These are phyloP conservation scores for Ryuthela nishihirai DNA, from an alignment of 2,888 invertebrate genomes.

Conservation along the genomic window DNA sequence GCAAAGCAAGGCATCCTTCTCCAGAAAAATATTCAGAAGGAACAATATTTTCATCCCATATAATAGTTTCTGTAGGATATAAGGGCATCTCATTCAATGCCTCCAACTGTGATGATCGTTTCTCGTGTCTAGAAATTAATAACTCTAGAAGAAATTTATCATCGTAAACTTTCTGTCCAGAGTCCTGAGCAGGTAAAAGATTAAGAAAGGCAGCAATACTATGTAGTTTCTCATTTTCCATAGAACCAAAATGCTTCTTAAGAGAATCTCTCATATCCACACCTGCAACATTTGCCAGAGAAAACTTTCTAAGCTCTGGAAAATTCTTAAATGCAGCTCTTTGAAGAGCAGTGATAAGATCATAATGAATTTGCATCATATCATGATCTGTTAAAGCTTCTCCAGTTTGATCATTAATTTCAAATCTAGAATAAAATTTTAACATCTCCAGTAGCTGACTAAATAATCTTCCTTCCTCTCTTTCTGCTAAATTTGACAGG, in stretches of 20 bases:
- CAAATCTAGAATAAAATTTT: conserved; percentile 94
- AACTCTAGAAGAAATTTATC: conserved; percentile 70
- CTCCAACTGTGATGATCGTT: conserved; percentile 85
- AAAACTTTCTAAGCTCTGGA: conserved; percentile 76
- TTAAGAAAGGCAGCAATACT: conserved; percentile 82
- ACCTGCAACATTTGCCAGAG: conserved; percentile 87
- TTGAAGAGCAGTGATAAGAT: conserved; percentile 85
- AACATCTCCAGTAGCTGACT: conserved; percentile 87
- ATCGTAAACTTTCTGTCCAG: conserved; percentile 61
- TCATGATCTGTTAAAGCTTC: conserved; percentile 90
- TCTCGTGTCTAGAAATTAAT: conserved; percentile 67
- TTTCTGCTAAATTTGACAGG: conserved; percentile 66
- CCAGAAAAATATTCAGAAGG: conserved; percentile 96
- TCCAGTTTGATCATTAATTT: conserved; percentile 94
- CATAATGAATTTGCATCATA: conserved; percentile 90
- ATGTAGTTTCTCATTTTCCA: conserved; percentile 72
- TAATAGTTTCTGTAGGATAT: conserved; percentile 95
- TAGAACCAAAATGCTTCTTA: conserved; percentile 74
- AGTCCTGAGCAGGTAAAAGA: conserved; percentile 71
- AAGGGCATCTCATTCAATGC: conserved; percentile 96
- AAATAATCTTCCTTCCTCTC: conserved; percentile 85
- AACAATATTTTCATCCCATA: conserved; percentile 99
- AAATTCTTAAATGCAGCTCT: conserved; percentile 91
- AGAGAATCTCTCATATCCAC: conserved; percentile 86
- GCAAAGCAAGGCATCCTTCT: conserved; percentile 90